Base-by-base conservation (phyloP, 2,888 invertebrate genomes). In the Melanostoma scalare region DNA sequence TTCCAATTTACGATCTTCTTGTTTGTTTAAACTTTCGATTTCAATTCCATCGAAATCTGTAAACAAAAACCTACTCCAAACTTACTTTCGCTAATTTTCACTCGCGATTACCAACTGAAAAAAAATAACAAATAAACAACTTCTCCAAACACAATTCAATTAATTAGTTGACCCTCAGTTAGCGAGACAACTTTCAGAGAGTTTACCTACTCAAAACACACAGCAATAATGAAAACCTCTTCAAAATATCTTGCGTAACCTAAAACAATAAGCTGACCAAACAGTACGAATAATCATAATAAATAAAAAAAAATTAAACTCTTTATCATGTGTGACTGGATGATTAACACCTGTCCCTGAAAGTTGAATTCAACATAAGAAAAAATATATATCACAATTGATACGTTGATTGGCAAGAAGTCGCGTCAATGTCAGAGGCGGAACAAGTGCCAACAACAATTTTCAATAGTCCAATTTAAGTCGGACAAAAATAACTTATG, bases 91-190 rank as follows among this genome's bases (percentile, higher is more conserved):
- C 58, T 81, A 72, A 77, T 65, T 71, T 74, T 40, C 38, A 55
- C 73, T 67, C 8, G 55, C 55, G 36, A 71, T 50, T 5, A 58
- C 50, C 56, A 61, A 48, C 60, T 38, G 6, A 65, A 65, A 46
- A 58, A 33, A 48, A 65, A 65, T n/a, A 60, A 42, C 42, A 69
- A 60, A 55, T 9, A 63, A 65, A 65, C 10, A 58, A 58, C 56
- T 74, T 55, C 56, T 60, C 53, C 65, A 69, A 69, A 72, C 65
- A 72, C 77, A 77, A 68, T 81, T 77, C 61, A 72, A 77, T 77
- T 77, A 61, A 82, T 68, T 73, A 67, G 48, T 53, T 82, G 81
- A 82, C 77, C 81, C 77, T 77, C 81, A 44, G 50, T 31, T 40
- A 56, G 63, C 48, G 36, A 73, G 72, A 55, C 35, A 48, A 55